Conservation (phyloP, 2,888 invertebrate genomes). For the Melikaiella ostensackeni region DNA sequence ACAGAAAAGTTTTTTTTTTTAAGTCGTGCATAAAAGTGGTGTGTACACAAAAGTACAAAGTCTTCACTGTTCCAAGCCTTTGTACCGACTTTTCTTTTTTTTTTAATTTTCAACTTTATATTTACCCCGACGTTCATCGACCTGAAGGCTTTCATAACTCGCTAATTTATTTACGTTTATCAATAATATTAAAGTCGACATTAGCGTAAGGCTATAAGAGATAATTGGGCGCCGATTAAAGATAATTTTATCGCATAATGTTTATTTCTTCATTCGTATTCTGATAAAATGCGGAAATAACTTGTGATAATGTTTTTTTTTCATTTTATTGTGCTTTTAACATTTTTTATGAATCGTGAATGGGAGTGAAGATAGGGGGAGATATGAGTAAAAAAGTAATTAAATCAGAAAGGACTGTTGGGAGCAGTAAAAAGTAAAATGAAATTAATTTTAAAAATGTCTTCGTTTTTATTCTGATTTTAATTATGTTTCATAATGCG, state of each 20-base stretch:
- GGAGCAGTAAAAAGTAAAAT: neutral
- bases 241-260: neutral
- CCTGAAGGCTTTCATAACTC: neutral
- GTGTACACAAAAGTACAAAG: neutral
- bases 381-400: neutral
- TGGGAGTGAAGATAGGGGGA: neutral
- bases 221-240: slow-evolving; percentile 3
- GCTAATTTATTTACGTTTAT: slow-evolving; percentile 13
- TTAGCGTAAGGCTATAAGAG: slow-evolving; percentile 7
- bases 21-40: neutral
- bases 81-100: neutral
- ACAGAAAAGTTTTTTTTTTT: neutral
- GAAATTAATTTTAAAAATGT: neutral
- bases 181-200: neutral
- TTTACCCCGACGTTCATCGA: slow-evolving; percentile 6
- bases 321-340: neutral
- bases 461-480: neutral
- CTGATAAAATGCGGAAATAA: slow-evolving; percentile 7
- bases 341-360: slow-evolving; percentile 10
- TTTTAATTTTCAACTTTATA: neutral
- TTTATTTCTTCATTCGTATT: slow-evolving; percentile 4
- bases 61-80: neutral
- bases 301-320: neutral
- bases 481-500: neutral
- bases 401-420: neutral